Percentiles rank a stretch among this genome's conserved stretches.
These are phyloP conservation scores for Eidolon helvum DNA, from an alignment of 2,113 vertebrate genomes.

Conservation along the genomic window DNA sequence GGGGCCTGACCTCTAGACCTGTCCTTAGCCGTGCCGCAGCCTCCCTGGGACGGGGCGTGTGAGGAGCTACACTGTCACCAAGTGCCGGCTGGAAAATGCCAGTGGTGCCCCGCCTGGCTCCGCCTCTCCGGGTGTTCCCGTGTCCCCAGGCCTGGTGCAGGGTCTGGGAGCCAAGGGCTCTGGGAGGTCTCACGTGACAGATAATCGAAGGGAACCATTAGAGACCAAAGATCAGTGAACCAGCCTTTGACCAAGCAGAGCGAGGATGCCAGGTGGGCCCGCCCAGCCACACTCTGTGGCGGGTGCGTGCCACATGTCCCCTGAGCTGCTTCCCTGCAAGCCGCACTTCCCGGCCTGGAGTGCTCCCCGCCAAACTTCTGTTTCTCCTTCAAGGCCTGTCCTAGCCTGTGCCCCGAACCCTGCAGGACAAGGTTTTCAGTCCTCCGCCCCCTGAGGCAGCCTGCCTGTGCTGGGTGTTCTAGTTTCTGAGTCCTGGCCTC, in stretches of 20 bases:
- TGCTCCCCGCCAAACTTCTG: neutral
- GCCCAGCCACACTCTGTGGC: fast-evolving
- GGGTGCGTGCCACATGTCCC: too few relatives aligned
- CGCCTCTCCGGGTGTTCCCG: neutral
- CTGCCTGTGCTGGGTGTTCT: neutral
- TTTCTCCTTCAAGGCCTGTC: neutral
- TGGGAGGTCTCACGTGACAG: fast-evolving
- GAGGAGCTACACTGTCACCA: neutral
- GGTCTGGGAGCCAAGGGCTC: neutral
- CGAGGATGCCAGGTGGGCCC: fast-evolving
- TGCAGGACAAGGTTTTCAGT: neutral
- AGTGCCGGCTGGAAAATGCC: neutral
- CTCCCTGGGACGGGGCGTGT: too few relatives aligned
- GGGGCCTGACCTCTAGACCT: neutral
- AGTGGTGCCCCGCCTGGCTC: neutral
- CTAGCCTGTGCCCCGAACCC: fast-evolving
- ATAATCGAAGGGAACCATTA: fast-evolving
- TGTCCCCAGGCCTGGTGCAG: fast-evolving
- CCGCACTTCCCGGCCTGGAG: neutral
- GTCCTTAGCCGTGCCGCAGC: neutral
- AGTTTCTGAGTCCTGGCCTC: neutral
- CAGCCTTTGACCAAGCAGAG: neutral
- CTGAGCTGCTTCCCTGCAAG: neutral
- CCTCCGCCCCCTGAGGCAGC: neutral
- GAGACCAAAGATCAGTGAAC: neutral